These are phyloP conservation scores for Varecia variegata DNA, from an alignment of 2,797 vertebrate species.

Conservation along the genomic window DNA sequence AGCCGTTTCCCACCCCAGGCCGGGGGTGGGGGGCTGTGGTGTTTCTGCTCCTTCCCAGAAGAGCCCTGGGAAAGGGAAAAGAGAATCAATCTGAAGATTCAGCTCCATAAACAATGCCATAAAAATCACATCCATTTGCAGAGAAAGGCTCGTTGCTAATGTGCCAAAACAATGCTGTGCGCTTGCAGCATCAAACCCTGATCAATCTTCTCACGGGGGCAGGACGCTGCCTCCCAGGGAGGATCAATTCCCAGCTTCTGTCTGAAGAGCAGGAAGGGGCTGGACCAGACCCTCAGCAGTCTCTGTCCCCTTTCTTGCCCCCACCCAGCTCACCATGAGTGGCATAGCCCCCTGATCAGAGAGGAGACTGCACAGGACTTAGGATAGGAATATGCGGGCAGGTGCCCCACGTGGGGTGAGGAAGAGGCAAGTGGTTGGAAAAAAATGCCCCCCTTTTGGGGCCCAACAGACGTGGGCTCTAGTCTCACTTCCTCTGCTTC, in stretches of 20 bases:
- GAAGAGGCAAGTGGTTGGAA: neutral
- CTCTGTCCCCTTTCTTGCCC: neutral
- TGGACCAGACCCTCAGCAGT: neutral
- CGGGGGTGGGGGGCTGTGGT: neutral
- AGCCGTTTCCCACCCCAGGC: neutral
- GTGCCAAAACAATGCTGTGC: slow-evolving; percentile 81
- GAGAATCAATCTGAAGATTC: slow-evolving; percentile 85
- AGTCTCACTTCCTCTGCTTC: neutral
- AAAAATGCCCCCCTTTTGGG: neutral
- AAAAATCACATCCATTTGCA: slow-evolving; percentile 85
- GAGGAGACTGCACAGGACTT: neutral
- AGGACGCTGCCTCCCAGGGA: slow-evolving; percentile 73
- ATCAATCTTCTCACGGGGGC: slow-evolving; percentile 80
- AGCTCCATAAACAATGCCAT: slow-evolving; percentile 84
- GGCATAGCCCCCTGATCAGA: neutral
- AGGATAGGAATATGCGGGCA: too few relatives aligned
- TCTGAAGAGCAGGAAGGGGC: accelerated
- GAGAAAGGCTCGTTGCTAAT: slow-evolving; percentile 79
- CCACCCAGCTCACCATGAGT: neutral
- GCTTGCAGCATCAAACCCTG: slow-evolving; percentile 80
- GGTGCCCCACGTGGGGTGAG: neutral
- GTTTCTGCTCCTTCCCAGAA: slow-evolving; percentile 43
- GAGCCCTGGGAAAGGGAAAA: slow-evolving; percentile 3
- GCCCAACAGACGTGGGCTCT: neutral
- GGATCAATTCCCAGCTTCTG: slow-evolving; percentile 67